Percentiles rank a stretch among this genome's conserved stretches.
Evolutionary conservation across 2,797 vertebrate genomes (phyloP).

Genomic region (Carcharodon carcharias): DNA sequence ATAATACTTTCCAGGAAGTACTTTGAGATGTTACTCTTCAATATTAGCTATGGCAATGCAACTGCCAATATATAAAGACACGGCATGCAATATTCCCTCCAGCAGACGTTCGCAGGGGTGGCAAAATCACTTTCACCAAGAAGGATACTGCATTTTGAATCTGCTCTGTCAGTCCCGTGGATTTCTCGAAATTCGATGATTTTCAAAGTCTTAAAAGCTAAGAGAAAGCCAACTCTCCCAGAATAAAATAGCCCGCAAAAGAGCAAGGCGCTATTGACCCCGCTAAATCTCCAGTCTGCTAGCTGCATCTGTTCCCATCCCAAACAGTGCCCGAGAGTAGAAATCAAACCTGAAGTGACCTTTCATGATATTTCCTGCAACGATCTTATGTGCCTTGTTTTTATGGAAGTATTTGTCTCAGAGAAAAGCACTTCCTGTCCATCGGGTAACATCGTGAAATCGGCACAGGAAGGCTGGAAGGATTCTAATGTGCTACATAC

Average conservation of each 20-base stretch:
- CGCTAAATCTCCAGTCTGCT: neutral
- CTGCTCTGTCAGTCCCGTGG: neutral
- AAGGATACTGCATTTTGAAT: neutral
- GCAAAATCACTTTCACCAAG: neutral
- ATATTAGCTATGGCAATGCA: neutral
- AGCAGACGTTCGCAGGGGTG: neutral
- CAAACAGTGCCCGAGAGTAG: neutral
- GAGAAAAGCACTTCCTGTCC: neutral
- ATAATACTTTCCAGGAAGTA: neutral
- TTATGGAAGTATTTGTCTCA: neutral
- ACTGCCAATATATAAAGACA: neutral
- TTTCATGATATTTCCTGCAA: neutral
- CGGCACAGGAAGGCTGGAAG: neutral
- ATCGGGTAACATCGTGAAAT: neutral
- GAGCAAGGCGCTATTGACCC: neutral
- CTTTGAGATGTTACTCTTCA: neutral
- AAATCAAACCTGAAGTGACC: neutral
- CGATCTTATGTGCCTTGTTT: neutral
- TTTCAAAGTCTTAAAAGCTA: neutral
- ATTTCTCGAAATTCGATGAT: neutral
- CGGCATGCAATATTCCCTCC: neutral
- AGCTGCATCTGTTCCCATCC: neutral
- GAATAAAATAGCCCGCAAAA: neutral
- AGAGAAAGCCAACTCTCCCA: no score
- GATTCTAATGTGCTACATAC: no score